Base-by-base conservation (phyloP, 2,113 vertebrate species). In the Oenanthe melanoleuca region DNA sequence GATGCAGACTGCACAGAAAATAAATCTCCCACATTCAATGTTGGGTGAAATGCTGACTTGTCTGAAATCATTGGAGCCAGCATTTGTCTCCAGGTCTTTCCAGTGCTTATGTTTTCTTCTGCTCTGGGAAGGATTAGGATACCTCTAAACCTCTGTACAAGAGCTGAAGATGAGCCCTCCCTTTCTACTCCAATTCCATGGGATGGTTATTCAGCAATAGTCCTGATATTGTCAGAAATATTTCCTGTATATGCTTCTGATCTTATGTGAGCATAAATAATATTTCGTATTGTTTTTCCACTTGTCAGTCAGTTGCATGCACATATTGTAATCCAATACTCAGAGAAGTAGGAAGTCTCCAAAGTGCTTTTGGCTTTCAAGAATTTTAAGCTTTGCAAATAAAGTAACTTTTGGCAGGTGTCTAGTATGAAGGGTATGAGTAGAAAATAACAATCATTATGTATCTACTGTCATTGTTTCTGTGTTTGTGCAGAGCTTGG, bases 401-500 rank as follows among this genome's bases (percentile, higher is more conserved):
- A 63, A 53, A 23, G 53, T 64, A 75, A 28, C 26, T 57, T 81
- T 55, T 82, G 59, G 34, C 45, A 91, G 55, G 80, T 79, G 40
- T 50, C 63, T 78, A 25, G 12, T 42, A 6, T 64, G 66, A 86
- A 59, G 26, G 3, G 2, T 47, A n/a, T 82, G 53, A 83, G 31
- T 65, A 85, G 52, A 86, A 96, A 94, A 86, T 57, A 94, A 61
- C 38, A 78, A 19, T 92, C 80, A 25, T 28, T 82, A 45, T 37
- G 1, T 61, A 28, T 65, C 40, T 91, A 8, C 25, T 89, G 44
- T 63, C 44, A 71, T 40, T n/a, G 47, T 90, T 78, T 53, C 34
- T 67, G 13, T 86, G 49, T 86, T 74, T 93, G 26, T 78, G 89
- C 56, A 63, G 26, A 70, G 17, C 60, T 87, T 95, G 86, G 26